Percentiles rank a stretch among this genome's conserved stretches.
These are phyloP conservation scores for Silurus glanis DNA, from an alignment of 2,113 vertebrate species.

Conservation along the genomic window DNA sequence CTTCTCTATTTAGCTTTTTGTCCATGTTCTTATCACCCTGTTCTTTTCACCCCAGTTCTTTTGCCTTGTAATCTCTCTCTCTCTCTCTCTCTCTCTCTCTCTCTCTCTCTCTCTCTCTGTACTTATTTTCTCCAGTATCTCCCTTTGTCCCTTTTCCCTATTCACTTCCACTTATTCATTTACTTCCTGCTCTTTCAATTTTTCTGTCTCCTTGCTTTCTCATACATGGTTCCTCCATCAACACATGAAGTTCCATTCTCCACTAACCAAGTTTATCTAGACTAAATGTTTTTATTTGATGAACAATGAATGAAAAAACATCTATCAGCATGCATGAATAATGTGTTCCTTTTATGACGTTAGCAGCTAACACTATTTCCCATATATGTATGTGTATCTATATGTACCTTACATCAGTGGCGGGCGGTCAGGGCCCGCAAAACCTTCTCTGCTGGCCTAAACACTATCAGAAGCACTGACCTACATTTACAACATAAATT, in stretches of 20 bases:
- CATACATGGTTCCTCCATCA: not conserved
- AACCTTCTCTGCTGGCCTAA: too few species aligned
- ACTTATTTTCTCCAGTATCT: constrained; percentile 51
- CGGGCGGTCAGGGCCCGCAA: too few species aligned
- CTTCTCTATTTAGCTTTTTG: constrained; percentile 8
- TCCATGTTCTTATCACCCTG: constrained; percentile 45
- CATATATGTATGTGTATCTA: too few species aligned
- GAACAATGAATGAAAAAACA: too few species aligned
- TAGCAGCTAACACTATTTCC: too few species aligned
- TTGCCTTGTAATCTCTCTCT: constrained; percentile 53
- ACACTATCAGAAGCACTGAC: too few species aligned
- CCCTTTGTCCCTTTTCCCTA: constrained; percentile 33
- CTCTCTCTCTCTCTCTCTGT: constrained; percentile 51
- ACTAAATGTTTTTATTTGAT: too few species aligned
- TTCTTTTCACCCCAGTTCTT: constrained; percentile 48
- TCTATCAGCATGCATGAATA: too few species aligned
- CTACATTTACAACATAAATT: too few species aligned
- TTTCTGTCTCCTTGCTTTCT: not conserved
- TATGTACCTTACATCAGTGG: too few species aligned
- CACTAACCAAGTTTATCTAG: not conserved
- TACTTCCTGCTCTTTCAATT: not conserved
- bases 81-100: constrained; percentile 17
- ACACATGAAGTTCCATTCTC: not conserved
- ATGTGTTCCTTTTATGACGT: too few species aligned
- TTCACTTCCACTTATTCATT: not conserved